Conservation (phyloP, 2,113 vertebrate genomes). For the Seriola dumerili region DNA sequence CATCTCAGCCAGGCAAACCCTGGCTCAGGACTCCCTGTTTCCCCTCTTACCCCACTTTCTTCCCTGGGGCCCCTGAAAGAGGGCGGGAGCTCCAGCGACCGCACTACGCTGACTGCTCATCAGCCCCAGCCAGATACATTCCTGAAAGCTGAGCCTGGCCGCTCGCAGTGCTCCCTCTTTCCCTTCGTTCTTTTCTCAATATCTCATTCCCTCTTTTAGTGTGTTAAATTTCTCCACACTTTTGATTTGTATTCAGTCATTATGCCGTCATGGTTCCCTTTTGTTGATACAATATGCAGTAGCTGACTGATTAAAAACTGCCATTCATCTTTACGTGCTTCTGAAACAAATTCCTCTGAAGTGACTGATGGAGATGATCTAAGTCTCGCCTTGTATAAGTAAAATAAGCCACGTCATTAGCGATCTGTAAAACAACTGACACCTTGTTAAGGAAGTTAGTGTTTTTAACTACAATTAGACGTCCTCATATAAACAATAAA, state of each 20-base stretch:
- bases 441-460: conserved; percentile 10
- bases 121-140: conserved; percentile 83
- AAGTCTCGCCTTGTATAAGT: conserved; percentile 12
- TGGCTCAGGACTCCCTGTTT: conserved; percentile 67
- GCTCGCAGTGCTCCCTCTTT: conserved; percentile 68
- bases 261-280: neutral
- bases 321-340: neutral
- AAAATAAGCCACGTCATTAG: conserved; percentile 31
- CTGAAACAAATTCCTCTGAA: conserved; percentile 29
- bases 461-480: conserved; percentile 15
- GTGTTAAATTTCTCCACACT: conserved; percentile 10
- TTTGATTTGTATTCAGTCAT: conserved; percentile 9
- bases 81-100: conserved; percentile 80
- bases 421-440: conserved; percentile 35
- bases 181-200: conserved; percentile 59
- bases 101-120: conserved; percentile 78
- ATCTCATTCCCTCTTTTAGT: conserved; percentile 56
- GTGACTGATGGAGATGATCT: conserved; percentile 39
- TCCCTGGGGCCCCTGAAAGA: conserved; percentile 78
- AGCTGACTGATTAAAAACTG: conserved; percentile 1
- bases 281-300: conserved; percentile 2
- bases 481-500: conserved; percentile 24
- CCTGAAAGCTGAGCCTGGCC: conserved; percentile 83
- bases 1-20: conserved; percentile 47
- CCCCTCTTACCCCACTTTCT: conserved; percentile 71